Evolutionary conservation across 2,888 invertebrate species (phyloP), one percentile per base, ranked within the genome.

Genomic region (Brassicogethes aeneus): DNA sequence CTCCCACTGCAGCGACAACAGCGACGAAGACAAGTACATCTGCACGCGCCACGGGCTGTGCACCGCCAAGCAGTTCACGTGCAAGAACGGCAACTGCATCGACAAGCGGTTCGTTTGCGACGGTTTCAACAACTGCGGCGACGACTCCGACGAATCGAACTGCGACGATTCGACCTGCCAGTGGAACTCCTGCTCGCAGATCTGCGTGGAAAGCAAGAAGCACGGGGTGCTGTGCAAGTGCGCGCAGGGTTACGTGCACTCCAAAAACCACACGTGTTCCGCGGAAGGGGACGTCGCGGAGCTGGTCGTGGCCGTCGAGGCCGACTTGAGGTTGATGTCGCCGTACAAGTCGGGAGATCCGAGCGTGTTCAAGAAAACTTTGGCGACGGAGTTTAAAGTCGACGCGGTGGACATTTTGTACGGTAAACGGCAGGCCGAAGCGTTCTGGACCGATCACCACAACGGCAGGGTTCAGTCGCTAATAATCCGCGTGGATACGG

Each of bases 141-240:
- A 79, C 53, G 69, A 68, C 45, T 60, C 60, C 34, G 70, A 70
- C 47, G 71, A 70, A 53, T 52, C 48, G 12, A 56, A 60, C 33
- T 64, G 64, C 41, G 51, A 53, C 17, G 49, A 52, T 17, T 52
- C 60, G 1, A 46, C 56, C 8, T 86, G 86, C 61, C 68, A 73
- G 39, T 86, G 85, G 74, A 79, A 80, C 35, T 72, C 79, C 2
- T 91, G 91, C 61, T 80, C 89, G 14, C 90, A 91, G 64, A 70
- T 81, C 39, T 89, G 88, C 59, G 73, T 81, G 14, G 75, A 74
- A 42, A 75, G 76, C 50, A 76, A 76, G 51, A 70, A 75, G 52
- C 71, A 71, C 36, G 65, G 64, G 41, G 66, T 65, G 41, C 61
- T 61, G 17, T 79, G 76, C 62, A 81, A 82, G 56, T 86, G 86